Evolutionary conservation across 1,140 invertebrate species (phyloP), one percentile per base, ranked within the genome.

Genomic region (Aphidius ervi): DNA sequence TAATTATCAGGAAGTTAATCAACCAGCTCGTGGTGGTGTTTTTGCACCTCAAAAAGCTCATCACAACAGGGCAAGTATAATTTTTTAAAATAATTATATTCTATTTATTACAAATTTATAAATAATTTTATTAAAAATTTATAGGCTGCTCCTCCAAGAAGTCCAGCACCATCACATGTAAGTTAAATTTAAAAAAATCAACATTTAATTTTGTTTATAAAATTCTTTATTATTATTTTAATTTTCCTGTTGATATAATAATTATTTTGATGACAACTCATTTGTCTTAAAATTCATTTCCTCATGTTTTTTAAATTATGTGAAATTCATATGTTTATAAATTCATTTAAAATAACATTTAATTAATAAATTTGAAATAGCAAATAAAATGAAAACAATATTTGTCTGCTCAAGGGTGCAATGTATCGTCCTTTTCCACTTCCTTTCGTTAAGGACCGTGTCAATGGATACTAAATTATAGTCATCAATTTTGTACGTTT

Each of bases 11-110:
- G 89, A 90, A 78, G 82, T 87, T 60, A 82, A 82, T 48, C 78
- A 78, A 64, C 88, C 90, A 60, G 85, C 85, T 49, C 86, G 87
- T 71, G 82, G 86, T 66, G 89, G 86, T 80, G 85, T 91, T 72
- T 93, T 90, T 80, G 81, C 85, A 61, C 90, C 89, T 47, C 76
- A 82, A 42, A 82, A 81, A 72, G 78, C 76, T 68, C 82, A 80
- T 71, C 81, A 71, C 66, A 64, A 64, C 45, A 76, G 68, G 70
- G 76, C 76, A 71, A 68, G 62, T 63, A 9, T 59, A 37, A 41
- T 57, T 39, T 62, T 64, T 16, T 16, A 0, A 1, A 0, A 42
- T 16, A 3, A 53, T 42, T n/a, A n/a, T 7, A 50, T 41, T 45
- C 37, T 46, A 39, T 16, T 59, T 45, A 43, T 31, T 63, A 65